Evolutionary conservation across 2,797 vertebrate genomes (phyloP).

Genomic region (Leptodactylus fallax): DNA sequence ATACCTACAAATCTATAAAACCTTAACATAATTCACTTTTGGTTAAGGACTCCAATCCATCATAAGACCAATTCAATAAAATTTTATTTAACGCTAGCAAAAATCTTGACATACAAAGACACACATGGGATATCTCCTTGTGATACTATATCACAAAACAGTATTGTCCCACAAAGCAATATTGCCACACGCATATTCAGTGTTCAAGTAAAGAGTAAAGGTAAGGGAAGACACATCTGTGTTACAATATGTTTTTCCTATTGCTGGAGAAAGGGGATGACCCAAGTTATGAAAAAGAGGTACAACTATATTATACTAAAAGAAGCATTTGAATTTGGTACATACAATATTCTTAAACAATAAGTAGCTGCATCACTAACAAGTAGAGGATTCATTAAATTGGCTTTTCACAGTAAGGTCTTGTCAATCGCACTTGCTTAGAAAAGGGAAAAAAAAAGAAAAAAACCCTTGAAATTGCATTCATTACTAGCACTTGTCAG

Average conservation of each 20-base stretch:
- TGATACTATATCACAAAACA: no score
- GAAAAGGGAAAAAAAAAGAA: background rate
- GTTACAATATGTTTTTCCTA: background rate
- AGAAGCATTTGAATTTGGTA: background rate
- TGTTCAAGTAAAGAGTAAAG: no score
- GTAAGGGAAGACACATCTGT: no score
- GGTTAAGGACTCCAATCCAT: no score
- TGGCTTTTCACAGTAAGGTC: conserved; percentile 36
- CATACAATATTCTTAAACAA: conserved; percentile 6
- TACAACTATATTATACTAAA: background rate
- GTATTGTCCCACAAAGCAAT: no score
- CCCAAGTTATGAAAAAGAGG: background rate
- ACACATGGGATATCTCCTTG: no score
- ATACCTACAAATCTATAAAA: no score
- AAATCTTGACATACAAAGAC: no score
- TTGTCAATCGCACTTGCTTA: conserved; percentile 39
- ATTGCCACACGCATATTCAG: no score
- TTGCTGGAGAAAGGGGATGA: background rate
- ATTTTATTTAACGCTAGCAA: no score
- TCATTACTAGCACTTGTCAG: conserved; percentile 57
- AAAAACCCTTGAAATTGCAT: conserved; percentile 56
- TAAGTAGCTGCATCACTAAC: conserved; percentile 24
- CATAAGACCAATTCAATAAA: no score
- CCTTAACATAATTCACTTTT: no score
- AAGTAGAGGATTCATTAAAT: conserved; percentile 37